Base-by-base conservation (phyloP, 2,888 invertebrate species). In the Eristalinus sepulchralis region DNA sequence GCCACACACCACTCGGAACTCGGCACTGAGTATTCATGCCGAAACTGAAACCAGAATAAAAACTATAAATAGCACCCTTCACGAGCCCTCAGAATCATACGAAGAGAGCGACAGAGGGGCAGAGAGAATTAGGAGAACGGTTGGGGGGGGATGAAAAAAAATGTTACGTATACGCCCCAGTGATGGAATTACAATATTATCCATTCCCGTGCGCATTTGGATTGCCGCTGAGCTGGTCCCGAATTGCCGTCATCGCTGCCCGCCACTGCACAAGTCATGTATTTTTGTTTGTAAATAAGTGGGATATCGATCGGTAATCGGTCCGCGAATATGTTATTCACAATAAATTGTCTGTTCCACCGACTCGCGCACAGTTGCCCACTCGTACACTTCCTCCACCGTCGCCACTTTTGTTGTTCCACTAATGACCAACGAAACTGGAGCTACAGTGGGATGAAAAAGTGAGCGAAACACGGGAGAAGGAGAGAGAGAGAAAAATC, bases 121-220 rank as follows among this genome's bases (percentile, higher is more conserved):
- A 53, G 17, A 53, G 9, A 2, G 24, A 22, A 63, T 17, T n/a
- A 59, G 20, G 57, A 57, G 5, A 31, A 53, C 47, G 64, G 8
- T 3, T 5, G 27, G 27, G 27, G 27, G 27, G 27, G 5, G 27
- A 27, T 27, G 34, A 20, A 20, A 66, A 72, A 84, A 81, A 76
- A 67, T 36, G 81, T 81, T 84, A 81, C 72, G 84, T 81, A 85
- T 85, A 81, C 84, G 84, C 84, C 84, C 76, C 62, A 47, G 62
- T 63, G 72, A 68, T 72, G 76, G 66, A 67, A 80, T 60, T 79
- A 66, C 66, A 27, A 27, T 27, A 27, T 27, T 75, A 71, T 71
- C 22, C 66, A 64, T 20, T 68, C 27, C 70, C 53, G 68, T 27
- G 27, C 27, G 27, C 27, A 27, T 27, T 27, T 27, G 27, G 27